Evolutionary conservation across 2,113 vertebrate genomes (phyloP), one percentile per base, ranked within the genome.

Genomic region (Paracanthobrama guichenoti): DNA sequence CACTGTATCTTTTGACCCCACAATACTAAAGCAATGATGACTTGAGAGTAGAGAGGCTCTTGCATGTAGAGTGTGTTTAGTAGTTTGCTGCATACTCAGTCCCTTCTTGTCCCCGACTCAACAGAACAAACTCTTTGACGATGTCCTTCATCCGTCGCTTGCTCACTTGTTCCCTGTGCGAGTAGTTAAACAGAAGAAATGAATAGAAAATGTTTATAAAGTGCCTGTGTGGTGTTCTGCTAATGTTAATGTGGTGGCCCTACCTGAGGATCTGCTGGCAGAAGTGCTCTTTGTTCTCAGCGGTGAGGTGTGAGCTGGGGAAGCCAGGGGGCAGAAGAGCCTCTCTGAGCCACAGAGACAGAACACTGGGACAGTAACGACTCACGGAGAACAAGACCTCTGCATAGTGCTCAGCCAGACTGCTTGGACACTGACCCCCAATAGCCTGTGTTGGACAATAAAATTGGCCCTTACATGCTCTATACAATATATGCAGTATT

Each of bases 211-310:
- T 16, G 16, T 57, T 13, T 3, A 2, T 16, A 12, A 22, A 28
- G 13, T 46, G 55, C 46, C 13, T 5, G 2, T 26, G 2, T 14
- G 3, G 24, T 5, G 31, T 72, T 42, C 35, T 5, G 42, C n/a
- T 26, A 44, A 69, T 31, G 59, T n/a, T 74, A 16, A n/a, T 77
- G 8, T 64, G 6, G 2, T n/a, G 6, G 10, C 28, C 12, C 0
- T 90, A 99, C 98, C 97, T 95, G 76, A 99, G 95, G 86, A 99
- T 96, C 92, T 98, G 97, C 91, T 97, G 96, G 83, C 93, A 96
- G 90, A 99, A 99, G 83, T 92, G 95, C 78, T 96, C 95, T 85
- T 99, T 99, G 93, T 98, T 96, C 91, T 97, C 96, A 0, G 93
- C 85, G 72, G 95, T 95, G 84, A 99, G 92, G 0, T 95, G 95